Conservation (phyloP, 1,140 invertebrate species). For the Theocolax elegans region DNA sequence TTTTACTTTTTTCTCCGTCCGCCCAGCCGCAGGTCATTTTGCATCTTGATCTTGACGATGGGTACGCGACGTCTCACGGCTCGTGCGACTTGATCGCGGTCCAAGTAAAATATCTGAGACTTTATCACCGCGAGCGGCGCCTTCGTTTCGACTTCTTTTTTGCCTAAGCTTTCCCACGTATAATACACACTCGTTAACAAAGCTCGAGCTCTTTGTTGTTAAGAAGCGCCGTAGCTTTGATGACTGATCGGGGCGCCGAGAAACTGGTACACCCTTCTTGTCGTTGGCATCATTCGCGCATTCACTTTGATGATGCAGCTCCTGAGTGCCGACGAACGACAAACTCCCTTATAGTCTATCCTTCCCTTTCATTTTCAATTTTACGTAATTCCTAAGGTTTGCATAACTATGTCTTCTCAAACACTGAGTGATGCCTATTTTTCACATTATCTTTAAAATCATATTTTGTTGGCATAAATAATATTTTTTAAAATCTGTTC, state of each 20-base stretch:
- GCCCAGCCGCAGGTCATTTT: neutral
- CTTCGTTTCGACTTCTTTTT: neutral
- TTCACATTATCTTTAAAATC: too few species aligned
- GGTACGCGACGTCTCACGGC: slow-evolving; percentile 1
- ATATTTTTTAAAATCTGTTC: too few species aligned
- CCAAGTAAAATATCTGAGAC: slow-evolving; percentile 34
- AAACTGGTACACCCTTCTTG: slow-evolving; percentile 39
- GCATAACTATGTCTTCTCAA: too few species aligned
- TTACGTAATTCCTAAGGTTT: too few species aligned
- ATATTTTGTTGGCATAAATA: too few species aligned
- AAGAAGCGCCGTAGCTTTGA: slow-evolving; percentile 35
- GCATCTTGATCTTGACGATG: neutral
- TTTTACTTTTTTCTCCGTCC: neutral
- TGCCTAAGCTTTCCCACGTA: slow-evolving; percentile 5
- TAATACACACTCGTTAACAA: slow-evolving; percentile 10
- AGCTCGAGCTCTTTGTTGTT: slow-evolving; percentile 43
- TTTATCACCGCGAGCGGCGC: neutral
- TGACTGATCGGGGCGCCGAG: slow-evolving; percentile 48
- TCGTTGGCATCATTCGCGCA: slow-evolving; percentile 48
- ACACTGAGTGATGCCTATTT: too few species aligned
- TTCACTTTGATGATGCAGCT: neutral
- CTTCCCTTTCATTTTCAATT: too few species aligned
- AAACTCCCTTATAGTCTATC: too few species aligned
- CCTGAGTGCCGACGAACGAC: too few species aligned
- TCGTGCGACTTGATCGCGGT: slow-evolving; percentile 22